Base-by-base conservation (phyloP, 1,140 invertebrate genomes). In the Venturia canescens region DNA sequence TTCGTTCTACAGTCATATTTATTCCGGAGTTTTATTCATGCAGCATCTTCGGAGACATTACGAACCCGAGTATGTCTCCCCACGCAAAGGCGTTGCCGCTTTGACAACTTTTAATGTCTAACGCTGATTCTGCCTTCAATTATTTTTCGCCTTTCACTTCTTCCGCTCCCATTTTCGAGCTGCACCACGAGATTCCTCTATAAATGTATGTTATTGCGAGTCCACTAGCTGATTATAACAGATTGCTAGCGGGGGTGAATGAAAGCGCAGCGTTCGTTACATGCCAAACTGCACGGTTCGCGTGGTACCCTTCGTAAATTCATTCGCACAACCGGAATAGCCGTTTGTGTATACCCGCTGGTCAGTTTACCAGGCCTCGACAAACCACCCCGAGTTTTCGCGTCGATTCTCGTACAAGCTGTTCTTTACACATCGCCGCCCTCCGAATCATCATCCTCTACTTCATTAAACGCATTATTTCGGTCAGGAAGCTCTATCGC, bases 381-480 rank as follows among this genome's bases (percentile, higher is more conserved):
- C 50, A 53, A 53, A 53, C 16, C 50, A 44, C 50, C 16, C 50
- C 50, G 50, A 53, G 50, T 21, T 53, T 53, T 53, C 50, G 50
- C 50, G 50, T 53, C 50, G n/a, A 53, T 53, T 53, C 50, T n/a
- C 50, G 7, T n/a, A 53, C 50, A 53, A 53, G 50, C 50, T 53
- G 50, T 53, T 53, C 16, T 21, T 53, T 18, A 53, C 50, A 53
- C 50, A 53, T 11, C 50, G 18, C n/a, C 50, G 50, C 18, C 3
- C 16, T 53, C 6, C n/a, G 50, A n/a, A 53, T 53, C 38, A 44
- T 44, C 38, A 44, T 44, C 7, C 38, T 44, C 38, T 44, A 44
- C 38, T 44, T 44, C 38, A 44, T 44, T 44, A 44, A 44, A 44
- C 38, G 38, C 38, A 44, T 44, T 9, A 44, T 44, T 44, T 44